Evolutionary conservation across 2,888 invertebrate species (phyloP).

Genomic region (Mimachlamys varia): DNA sequence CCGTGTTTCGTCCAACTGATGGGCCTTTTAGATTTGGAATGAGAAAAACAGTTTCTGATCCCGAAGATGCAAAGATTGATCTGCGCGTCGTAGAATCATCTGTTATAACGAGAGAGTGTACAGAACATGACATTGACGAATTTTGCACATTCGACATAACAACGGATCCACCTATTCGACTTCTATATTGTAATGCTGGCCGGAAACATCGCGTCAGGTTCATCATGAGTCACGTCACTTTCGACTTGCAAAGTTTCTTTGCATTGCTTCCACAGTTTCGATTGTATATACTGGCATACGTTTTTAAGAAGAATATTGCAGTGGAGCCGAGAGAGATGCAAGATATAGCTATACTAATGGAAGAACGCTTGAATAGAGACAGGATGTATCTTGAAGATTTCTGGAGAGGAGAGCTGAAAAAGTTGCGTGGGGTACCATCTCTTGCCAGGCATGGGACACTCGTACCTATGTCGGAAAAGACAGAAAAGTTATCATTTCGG

Average conservation of each 20-base stretch:
- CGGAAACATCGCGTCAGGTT: neutral
- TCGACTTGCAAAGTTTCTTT: conserved; percentile 2
- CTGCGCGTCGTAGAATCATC: neutral
- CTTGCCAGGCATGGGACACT: neutral
- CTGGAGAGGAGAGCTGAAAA: neutral
- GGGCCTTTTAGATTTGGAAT: conserved; percentile 39
- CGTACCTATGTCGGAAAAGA: neutral
- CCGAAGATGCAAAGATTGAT: neutral
- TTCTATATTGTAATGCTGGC: neutral
- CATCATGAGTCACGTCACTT: conserved; percentile 14
- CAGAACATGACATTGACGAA: neutral
- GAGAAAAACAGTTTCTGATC: neutral
- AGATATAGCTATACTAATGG: neutral
- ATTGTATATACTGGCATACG: neutral
- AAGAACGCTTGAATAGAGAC: neutral
- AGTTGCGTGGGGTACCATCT: neutral
- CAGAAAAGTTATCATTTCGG: neutral
- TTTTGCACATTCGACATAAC: neutral
- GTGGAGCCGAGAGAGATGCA: too few species aligned
- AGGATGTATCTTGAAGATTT: neutral
- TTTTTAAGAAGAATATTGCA: neutral
- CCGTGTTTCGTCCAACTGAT: conserved; percentile 44
- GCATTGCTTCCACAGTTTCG: neutral
- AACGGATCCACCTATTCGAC: neutral
- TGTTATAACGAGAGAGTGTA: neutral